phyloP scores from a whole-genome alignment of 2,113 vertebrate species.

The Probosciger aterrimus region DNA sequence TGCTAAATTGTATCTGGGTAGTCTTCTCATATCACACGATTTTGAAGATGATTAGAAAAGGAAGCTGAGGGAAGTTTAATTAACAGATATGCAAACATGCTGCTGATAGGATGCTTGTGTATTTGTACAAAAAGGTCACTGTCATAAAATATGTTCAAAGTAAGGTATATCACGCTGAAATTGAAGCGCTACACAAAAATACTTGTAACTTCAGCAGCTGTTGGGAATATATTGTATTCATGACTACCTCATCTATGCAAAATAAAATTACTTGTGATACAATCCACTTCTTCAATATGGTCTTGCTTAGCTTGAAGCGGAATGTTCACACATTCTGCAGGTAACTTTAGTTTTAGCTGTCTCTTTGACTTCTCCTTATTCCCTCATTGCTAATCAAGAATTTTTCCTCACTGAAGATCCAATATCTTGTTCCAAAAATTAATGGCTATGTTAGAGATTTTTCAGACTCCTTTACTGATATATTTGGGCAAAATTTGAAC shows the following conservation, averaged over 20 bases:
- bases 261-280: neutral
- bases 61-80: neutral
- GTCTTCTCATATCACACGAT: neutral
- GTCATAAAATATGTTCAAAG: neutral
- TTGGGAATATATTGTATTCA: neutral
- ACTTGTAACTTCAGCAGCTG: neutral
- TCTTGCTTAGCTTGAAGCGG: neutral
- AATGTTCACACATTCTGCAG: neutral
- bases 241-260: neutral
- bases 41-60: neutral
- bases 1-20: neutral
- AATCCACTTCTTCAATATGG: neutral
- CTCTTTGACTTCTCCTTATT: neutral
- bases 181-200: neutral
- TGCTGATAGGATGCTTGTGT: neutral
- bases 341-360: neutral
- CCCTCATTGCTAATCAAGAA: neutral
- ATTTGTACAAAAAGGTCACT: neutral
- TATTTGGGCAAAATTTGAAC: neutral
- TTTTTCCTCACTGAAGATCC: neutral
- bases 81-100: neutral
- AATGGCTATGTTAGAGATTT: neutral
- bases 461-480: neutral
- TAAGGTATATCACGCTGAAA: neutral
- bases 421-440: neutral